A percentile compares a stretch with the other conserved stretches of the same genome.
phyloP scores from a whole-genome alignment of 2,888 invertebrate species.

The Temnothorax unifasciatus region DNA sequence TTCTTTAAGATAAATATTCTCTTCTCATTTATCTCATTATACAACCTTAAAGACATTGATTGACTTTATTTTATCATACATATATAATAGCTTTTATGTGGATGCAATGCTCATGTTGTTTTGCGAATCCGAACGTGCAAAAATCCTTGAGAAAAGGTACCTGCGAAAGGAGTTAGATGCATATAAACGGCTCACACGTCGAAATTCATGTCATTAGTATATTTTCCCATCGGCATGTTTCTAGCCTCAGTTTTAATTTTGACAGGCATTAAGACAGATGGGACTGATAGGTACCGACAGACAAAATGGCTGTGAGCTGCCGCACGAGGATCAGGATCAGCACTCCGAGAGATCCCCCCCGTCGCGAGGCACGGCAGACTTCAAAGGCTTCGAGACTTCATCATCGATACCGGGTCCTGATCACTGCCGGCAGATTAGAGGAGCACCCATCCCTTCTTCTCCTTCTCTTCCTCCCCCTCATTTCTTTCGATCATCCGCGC shows the following conservation, averaged over 20 bases:
- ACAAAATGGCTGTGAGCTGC: conserved; percentile 76
- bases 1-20: background rate
- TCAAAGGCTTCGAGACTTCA: conserved; percentile 85
- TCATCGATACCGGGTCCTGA: conserved; percentile 85
- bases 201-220: conserved; percentile 61
- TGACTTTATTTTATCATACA: background rate
- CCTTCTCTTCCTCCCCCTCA: conserved; percentile 8
- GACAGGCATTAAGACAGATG: conserved; percentile 83
- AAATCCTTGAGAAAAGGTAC: background rate
- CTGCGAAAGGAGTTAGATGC: background rate
- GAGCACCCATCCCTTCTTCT: conserved; percentile 51
- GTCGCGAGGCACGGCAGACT: conserved; percentile 83
- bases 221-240: conserved; percentile 56
- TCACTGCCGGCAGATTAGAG: conserved; percentile 86
- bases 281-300: conserved; percentile 76
- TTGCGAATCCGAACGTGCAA: background rate
- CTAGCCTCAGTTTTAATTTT: conserved; percentile 75
- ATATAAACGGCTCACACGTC: background rate
- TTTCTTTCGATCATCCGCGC: conserved; percentile 38
- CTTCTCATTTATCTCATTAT: background rate
- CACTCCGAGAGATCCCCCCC: conserved; percentile 78
- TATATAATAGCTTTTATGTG: background rate
- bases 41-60: background rate
- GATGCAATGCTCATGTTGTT: background rate
- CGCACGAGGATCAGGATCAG: conserved; percentile 79